phyloP scores from a whole-genome alignment of 2,113 vertebrate genomes.

The Ptilonorhynchus violaceus region DNA sequence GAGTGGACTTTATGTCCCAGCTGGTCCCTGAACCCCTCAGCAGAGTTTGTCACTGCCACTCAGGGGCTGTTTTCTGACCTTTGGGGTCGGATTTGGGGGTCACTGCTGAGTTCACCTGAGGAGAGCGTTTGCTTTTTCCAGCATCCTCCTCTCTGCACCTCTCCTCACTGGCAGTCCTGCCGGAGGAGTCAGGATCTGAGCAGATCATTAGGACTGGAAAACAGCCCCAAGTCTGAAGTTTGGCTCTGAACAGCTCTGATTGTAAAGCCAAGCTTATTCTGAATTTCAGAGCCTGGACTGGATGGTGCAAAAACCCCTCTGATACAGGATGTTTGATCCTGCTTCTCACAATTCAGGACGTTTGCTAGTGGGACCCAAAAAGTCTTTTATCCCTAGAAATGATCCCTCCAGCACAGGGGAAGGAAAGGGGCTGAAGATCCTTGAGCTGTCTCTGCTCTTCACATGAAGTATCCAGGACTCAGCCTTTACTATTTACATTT shows the following conservation, averaged over 20 bases:
- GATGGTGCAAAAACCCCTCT: background rate
- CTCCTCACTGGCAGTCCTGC: background rate
- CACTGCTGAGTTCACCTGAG: background rate
- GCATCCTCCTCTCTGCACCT: background rate
- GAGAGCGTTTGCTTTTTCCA: background rate
- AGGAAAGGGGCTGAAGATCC: background rate
- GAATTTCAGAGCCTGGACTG: background rate
- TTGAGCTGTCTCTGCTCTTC: background rate
- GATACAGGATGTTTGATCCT: background rate
- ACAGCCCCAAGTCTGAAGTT: background rate
- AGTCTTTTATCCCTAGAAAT: background rate
- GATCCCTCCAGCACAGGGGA: background rate
- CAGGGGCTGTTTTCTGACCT: background rate
- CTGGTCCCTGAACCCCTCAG: background rate
- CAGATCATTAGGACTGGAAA: background rate
- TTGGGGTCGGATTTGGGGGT: background rate
- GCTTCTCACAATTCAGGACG: background rate
- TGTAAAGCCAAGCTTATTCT: background rate
- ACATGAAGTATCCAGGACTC: background rate
- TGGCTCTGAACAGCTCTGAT: background rate
- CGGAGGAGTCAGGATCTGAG: background rate
- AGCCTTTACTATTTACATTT: conserved; percentile 5
- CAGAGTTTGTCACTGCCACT: background rate
- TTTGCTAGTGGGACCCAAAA: background rate
- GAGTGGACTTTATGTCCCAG: background rate